Evolutionary conservation across 1,140 invertebrate species (phyloP).

Genomic region (Caenorhabditis tropicalis): DNA sequence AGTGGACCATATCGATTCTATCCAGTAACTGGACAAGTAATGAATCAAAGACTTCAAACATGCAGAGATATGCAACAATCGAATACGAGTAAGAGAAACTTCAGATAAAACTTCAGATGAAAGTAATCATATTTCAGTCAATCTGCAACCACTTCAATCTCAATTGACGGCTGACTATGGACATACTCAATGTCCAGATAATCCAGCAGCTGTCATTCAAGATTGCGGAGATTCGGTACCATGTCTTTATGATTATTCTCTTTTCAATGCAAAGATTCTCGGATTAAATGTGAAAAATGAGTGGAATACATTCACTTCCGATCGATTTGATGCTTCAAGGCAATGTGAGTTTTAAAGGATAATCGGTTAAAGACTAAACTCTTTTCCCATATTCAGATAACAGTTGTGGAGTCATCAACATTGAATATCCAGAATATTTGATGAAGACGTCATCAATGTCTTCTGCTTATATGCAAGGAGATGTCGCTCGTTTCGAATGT

Average conservation of each 20-base stretch:
- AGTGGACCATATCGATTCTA: slow-evolving; percentile 58
- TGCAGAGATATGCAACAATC: slow-evolving; percentile 69
- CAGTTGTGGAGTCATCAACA: slow-evolving; percentile 72
- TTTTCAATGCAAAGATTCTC: slow-evolving; percentile 66
- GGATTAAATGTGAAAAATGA: slow-evolving; percentile 62
- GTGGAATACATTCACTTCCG: slow-evolving; percentile 67
- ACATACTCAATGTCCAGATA: slow-evolving; percentile 65
- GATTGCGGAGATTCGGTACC: slow-evolving; percentile 69
- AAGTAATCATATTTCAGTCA: slow-evolving; percentile 61
- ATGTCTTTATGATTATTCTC: slow-evolving; percentile 66
- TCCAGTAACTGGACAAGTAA: slow-evolving; percentile 61
- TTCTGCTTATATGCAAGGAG: slow-evolving; percentile 69
- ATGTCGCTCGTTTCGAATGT: slow-evolving; percentile 70
- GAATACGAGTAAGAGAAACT: slow-evolving; percentile 53
- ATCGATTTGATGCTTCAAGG: slow-evolving; percentile 62
- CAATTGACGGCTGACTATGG: slow-evolving; percentile 59
- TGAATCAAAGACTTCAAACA: slow-evolving; percentile 65
- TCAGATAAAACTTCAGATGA: not conserved
- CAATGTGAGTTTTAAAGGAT: slow-evolving; percentile 59
- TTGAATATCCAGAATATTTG: slow-evolving; percentile 71
- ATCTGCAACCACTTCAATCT: slow-evolving; percentile 64
- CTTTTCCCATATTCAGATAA: slow-evolving; percentile 69
- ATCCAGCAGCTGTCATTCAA: slow-evolving; percentile 64
- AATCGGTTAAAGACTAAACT: not conserved
- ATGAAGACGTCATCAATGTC: slow-evolving; percentile 68